Base-by-base conservation (phyloP, 2,797 vertebrate species). In the Peromyscus eremicus region DNA sequence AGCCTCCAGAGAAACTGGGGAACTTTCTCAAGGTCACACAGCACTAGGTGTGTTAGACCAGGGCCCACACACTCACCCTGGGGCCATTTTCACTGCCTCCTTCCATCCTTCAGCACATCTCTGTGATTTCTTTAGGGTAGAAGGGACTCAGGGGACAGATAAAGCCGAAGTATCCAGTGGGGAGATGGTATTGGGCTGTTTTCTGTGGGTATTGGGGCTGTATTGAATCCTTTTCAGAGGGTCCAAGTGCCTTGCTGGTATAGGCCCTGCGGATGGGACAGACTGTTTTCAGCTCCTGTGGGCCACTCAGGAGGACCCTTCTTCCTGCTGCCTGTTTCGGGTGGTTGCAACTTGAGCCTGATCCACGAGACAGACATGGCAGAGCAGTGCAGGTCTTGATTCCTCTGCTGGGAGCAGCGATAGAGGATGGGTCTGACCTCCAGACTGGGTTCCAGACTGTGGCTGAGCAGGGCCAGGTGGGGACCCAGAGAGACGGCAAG, bases 281-380 rank as follows among this genome's bases (percentile, higher is more conserved):
- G 25, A 52, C 23, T 0, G 0, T 21, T 40, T 0, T 7, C 16
- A 46, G 68, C 68, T 62, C 62, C 77, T 25, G 6, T 5, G 8
- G 29, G 64, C 57, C n/a, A 27, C 90, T 49, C 75, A 32, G 52
- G 1, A 0, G 75, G 92, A 60, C 93, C 46, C 46, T 71, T 66
- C 68, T 80, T 92, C 92, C 89, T 76, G 71, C 8, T 11, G 79
- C 89, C 95, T 85, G 79, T 95, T 93, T 93, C 49, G 86, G 91
- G 92, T 57, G 76, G 46, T 49, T 94, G 92, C 96, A 97, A 97
- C 87, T 49, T 83, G 89, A 97, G 91, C 83, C 70, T 81, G 95
- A 96, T 89, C 91, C 91, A 0, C 27, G 86, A 96, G 95, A 94
- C 97, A 97, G 95, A 93, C 92, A 77, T 94, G 2, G 92, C 93